Base-by-base conservation (phyloP, 2,797 vertebrate genomes). In the Rhynchonycteris naso region DNA sequence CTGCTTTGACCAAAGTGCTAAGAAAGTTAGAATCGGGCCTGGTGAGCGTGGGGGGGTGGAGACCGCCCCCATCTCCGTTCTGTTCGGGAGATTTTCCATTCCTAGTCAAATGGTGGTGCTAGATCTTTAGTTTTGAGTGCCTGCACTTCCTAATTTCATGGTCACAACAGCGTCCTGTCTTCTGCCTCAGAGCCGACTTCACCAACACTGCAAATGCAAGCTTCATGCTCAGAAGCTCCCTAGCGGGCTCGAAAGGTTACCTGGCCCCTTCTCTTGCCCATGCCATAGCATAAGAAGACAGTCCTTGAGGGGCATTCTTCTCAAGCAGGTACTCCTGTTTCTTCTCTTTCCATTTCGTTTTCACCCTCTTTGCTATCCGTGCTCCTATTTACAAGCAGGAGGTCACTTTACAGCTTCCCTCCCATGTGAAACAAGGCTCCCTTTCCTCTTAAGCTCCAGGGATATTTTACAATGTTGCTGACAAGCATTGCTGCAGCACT, bases 91-190 rank as follows among this genome's bases (percentile, higher is more conserved):
- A 97, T 97, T 98, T 98, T 97, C 98, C 98, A 98, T 54, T 95
- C 98, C 97, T 97, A 98, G 98, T 98, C 98, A 98, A 98, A 98
- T 0, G 98, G 98, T 98, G 98, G 98, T 98, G 98, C 98, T 98
- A 98, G 98, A 96, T 98, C 98, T 98, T 98, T 98, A 98, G 97
- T 98, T 98, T 98, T 98, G 98, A 97, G 97, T 95, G 72, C 38
- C 96, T 93, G 92, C 96, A 89, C 98, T 98, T 98, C 97, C 98
- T 98, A 97, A 98, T 98, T 98, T 98, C 96, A 98, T 97, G 98
- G 98, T 98, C 98, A 97, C 97, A 98, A 97, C 97, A 98, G 97
- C 96, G 97, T 97, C 97, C 97, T 98, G 97, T 97, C 97, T 98
- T 96, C 98, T 97, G 98, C 97, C 97, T 98, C 97, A 94, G 97